Conservation (phyloP, 2,113 vertebrate genomes). For the Penelope pileata region DNA sequence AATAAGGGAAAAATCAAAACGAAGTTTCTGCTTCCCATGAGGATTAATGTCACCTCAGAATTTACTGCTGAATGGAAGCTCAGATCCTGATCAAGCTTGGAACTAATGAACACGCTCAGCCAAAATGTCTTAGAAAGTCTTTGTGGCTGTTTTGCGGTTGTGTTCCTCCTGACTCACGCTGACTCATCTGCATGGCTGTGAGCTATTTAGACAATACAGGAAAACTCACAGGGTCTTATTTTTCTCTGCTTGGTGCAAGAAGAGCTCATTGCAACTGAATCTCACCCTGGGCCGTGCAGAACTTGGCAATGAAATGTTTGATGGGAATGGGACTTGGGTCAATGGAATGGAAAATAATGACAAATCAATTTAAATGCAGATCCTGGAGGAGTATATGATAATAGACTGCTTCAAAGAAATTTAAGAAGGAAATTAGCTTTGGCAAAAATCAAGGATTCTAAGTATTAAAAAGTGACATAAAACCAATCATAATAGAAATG, state of each 20-base stretch:
- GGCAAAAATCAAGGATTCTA: not conserved
- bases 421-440: constrained; percentile 24
- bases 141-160: not conserved
- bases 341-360: constrained; percentile 19
- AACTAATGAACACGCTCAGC: not conserved
- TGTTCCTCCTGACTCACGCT: not conserved
- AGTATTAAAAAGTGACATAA: constrained; percentile 35
- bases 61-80: not conserved
- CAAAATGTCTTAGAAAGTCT: not conserved
- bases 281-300: not conserved
- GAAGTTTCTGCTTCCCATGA: not conserved
- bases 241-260: not conserved
- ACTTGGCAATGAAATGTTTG: not conserved
- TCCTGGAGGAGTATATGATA: not conserved
- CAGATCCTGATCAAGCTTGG: not conserved
- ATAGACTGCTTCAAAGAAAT: constrained; percentile 18
- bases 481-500: not conserved
- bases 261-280: not conserved
- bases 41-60: not conserved
- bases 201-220: not conserved
- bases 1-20: not conserved
- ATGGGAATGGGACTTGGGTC: not conserved
- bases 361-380: constrained; percentile 35
- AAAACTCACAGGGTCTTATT: not conserved
- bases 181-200: not conserved